Conservation (phyloP, 1,140 invertebrate species). For the Gryon sp. region DNA sequence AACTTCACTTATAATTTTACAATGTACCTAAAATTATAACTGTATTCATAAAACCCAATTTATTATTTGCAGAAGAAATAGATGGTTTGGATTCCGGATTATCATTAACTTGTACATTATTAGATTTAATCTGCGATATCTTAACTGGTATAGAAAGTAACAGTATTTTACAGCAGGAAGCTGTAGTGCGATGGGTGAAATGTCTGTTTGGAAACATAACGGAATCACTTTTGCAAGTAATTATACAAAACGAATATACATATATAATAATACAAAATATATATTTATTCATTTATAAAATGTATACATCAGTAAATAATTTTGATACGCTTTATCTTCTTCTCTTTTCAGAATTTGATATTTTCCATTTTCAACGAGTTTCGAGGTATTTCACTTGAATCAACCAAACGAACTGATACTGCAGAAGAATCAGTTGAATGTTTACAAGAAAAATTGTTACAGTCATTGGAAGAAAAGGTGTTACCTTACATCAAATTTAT, state of each 20-base stretch:
- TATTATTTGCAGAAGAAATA: slow-evolving; percentile 69
- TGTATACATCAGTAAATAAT: too few species aligned
- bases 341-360: slow-evolving; percentile 53
- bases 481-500: slow-evolving; percentile 49
- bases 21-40: too few species aligned
- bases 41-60: too few species aligned
- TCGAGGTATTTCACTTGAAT: slow-evolving; percentile 12
- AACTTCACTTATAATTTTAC: too few species aligned
- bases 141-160: slow-evolving; percentile 71
- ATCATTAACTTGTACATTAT: slow-evolving; percentile 68
- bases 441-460: slow-evolving; percentile 48
- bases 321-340: too few species aligned
- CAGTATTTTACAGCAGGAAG: slow-evolving; percentile 72
- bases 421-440: slow-evolving; percentile 41
- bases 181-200: slow-evolving; percentile 73
- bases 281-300: too few species aligned
- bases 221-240: slow-evolving; percentile 70
- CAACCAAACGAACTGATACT: slow-evolving; percentile 1
- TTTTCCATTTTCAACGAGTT: slow-evolving; percentile 45
- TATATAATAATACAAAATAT: too few species aligned
- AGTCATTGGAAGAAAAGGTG: slow-evolving; percentile 34
- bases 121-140: slow-evolving; percentile 74
- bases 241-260: too few species aligned
- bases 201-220: slow-evolving; percentile 71
- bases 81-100: slow-evolving; percentile 74